Conservation (phyloP, 2,888 invertebrate genomes). For the Gastracanthus pulcherrimus region DNA sequence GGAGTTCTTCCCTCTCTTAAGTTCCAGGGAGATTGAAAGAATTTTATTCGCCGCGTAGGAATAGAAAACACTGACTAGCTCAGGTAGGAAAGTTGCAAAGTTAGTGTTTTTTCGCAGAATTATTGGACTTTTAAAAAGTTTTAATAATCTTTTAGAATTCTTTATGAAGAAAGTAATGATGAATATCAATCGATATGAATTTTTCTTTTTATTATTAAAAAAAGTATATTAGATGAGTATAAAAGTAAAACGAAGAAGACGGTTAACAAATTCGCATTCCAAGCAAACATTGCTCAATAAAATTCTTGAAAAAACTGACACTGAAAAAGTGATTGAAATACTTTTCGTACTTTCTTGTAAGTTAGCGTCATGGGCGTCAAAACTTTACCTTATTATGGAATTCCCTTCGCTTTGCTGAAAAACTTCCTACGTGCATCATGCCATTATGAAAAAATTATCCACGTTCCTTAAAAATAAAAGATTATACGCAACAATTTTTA, state of each 20-base stretch:
- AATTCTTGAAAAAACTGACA: background rate
- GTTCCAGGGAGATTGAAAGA: constrained; percentile 51
- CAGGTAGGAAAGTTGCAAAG: constrained; percentile 15
- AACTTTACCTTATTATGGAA: constrained; percentile 27
- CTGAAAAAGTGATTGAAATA: constrained; percentile 31
- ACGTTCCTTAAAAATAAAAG: constrained; percentile 6
- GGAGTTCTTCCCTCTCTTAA: constrained; percentile 46
- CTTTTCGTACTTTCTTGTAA: constrained; percentile 30
- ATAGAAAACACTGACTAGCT: constrained; percentile 44
- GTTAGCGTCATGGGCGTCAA: constrained; percentile 5
- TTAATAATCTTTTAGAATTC: constrained; percentile 12
- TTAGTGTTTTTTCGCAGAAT: constrained; percentile 28
- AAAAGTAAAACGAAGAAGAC: too few species aligned
- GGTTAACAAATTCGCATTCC: too few species aligned
- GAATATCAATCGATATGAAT: background rate
- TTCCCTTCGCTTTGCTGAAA: constrained; percentile 19
- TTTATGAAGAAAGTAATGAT: background rate
- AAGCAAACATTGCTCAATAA: background rate
- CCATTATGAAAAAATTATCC: background rate
- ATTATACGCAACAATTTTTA: background rate
- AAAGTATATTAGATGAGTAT: too few species aligned
- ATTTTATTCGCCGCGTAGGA: constrained; percentile 42
- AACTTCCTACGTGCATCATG: constrained; percentile 4
- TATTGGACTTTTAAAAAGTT: constrained; percentile 31
- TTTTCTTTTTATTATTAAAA: background rate